Percentiles rank a stretch among this genome's conserved stretches.
These are phyloP conservation scores for Spicauda simplicius DNA, from an alignment of 2,888 invertebrate species.

Conservation along the genomic window DNA sequence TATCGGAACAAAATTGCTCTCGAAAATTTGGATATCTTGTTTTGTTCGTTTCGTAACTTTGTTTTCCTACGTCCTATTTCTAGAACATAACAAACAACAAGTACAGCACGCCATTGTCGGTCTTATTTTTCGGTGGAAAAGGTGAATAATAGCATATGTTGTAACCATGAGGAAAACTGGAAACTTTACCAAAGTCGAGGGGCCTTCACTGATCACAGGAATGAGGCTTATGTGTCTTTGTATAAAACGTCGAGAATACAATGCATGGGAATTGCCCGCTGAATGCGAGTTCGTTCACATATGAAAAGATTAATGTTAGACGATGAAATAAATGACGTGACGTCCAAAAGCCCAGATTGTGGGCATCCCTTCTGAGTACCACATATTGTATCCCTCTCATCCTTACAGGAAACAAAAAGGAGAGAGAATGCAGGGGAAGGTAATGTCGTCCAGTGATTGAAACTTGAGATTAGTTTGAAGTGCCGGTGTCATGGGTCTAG, in stretches of 20 bases:
- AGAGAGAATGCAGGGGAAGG: background rate
- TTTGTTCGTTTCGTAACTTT: slow-evolving; percentile 25
- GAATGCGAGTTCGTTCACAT: slow-evolving; percentile 14
- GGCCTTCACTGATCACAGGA: slow-evolving; percentile 1
- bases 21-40: slow-evolving; percentile 12
- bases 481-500: slow-evolving; percentile 1
- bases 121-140: slow-evolving; percentile 18
- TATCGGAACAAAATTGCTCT: slow-evolving; percentile 11
- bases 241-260: slow-evolving; percentile 17
- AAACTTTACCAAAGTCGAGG: slow-evolving; percentile 13
- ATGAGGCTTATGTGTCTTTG: slow-evolving; percentile 4
- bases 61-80: slow-evolving; percentile 1
- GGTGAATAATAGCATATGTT: slow-evolving; percentile 13
- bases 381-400: slow-evolving; percentile 26
- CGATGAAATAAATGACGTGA: slow-evolving; percentile 36
- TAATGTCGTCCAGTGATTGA: slow-evolving; percentile 20
- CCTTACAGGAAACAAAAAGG: slow-evolving; percentile 2
- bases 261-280: background rate
- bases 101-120: slow-evolving; percentile 7
- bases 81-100: slow-evolving; percentile 8
- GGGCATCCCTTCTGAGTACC: slow-evolving; percentile 34
- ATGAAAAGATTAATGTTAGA: slow-evolving; percentile 35
- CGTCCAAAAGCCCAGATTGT: slow-evolving; percentile 38
- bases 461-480: slow-evolving; percentile 21
- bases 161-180: slow-evolving; percentile 23